These are phyloP conservation scores for Mionectes olivaceus DNA, from an alignment of 2,797 vertebrate species.

Conservation along the genomic window DNA sequence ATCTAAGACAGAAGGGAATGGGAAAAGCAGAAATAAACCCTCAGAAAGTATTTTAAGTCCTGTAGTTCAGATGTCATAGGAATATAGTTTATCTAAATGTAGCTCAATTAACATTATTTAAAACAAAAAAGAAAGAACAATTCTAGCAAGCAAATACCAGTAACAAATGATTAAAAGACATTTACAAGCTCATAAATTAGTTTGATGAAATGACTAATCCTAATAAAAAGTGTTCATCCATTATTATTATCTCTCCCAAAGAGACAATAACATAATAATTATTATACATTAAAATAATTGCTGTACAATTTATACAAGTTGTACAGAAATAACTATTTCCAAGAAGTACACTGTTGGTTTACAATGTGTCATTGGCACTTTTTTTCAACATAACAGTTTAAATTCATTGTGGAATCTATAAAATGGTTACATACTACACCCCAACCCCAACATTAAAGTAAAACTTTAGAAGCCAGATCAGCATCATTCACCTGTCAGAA, in stretches of 20 bases:
- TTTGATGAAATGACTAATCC: background rate
- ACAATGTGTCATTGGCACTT: background rate
- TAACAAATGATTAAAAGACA: background rate
- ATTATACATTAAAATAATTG: background rate
- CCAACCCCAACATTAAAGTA: background rate
- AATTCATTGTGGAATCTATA: background rate
- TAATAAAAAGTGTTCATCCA: background rate
- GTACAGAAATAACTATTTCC: background rate
- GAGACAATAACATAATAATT: background rate
- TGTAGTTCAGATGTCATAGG: background rate
- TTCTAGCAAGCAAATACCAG: background rate
- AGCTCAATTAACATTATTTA: background rate
- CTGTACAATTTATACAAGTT: background rate
- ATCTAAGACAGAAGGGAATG: background rate
- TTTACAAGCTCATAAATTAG: background rate
- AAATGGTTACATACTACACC: background rate
- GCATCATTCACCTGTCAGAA: background rate
- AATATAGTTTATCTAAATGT: background rate
- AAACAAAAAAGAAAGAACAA: background rate
- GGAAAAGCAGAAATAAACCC: background rate
- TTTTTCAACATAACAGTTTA: background rate
- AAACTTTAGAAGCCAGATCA: background rate
- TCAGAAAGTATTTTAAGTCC: background rate
- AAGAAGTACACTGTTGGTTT: background rate
- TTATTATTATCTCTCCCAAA: background rate